Evolutionary conservation across 2,113 vertebrate species (phyloP).

Genomic region (Probosciger aterrimus): DNA sequence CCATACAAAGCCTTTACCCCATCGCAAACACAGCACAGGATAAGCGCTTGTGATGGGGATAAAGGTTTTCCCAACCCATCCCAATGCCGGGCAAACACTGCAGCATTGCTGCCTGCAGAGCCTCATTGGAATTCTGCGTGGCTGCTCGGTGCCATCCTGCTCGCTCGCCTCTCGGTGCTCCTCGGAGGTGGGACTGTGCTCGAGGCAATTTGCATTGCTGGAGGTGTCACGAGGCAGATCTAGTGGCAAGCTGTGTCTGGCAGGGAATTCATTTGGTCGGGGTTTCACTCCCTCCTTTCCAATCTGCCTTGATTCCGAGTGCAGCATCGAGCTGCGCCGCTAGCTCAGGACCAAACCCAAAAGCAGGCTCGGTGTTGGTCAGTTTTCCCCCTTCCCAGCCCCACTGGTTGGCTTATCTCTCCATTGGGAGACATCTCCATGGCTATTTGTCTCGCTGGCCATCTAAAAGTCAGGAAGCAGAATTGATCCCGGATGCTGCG

Average conservation of each 20-base stretch:
- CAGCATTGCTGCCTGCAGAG: background rate
- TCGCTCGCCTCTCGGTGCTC: background rate
- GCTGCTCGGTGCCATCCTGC: background rate
- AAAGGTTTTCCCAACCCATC: background rate
- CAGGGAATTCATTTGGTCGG: constrained; percentile 39
- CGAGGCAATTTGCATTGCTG: background rate
- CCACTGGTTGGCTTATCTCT: background rate
- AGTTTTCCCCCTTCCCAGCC: background rate
- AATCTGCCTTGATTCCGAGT: background rate
- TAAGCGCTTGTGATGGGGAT: background rate
- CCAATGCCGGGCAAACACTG: fast-evolving
- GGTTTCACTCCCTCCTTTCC: constrained; percentile 33
- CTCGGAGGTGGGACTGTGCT: background rate
- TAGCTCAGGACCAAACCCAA: background rate
- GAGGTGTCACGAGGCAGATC: constrained; percentile 22
- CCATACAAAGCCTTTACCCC: background rate
- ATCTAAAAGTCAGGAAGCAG: background rate
- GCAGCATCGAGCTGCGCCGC: background rate
- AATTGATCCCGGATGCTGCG: background rate
- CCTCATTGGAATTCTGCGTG: background rate
- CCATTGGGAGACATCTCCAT: fast-evolving
- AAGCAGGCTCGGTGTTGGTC: background rate
- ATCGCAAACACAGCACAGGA: background rate
- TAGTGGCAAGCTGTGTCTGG: constrained; percentile 40
- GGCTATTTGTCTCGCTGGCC: background rate